Conservation (phyloP, 2,888 invertebrate species). For the Tetropium fuscum region DNA sequence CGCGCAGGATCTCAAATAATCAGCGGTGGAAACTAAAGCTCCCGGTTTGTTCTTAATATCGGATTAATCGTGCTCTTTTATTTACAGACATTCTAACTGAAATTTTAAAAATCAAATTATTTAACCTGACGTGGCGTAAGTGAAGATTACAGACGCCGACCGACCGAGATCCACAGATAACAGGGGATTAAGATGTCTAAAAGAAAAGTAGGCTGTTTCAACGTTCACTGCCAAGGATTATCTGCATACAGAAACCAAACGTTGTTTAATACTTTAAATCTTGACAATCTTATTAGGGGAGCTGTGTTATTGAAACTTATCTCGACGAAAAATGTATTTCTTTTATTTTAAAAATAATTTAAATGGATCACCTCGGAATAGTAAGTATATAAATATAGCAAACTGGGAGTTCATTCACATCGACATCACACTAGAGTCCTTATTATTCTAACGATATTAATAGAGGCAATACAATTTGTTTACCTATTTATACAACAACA, state of each 20-base stretch:
- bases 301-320: constrained; percentile 1
- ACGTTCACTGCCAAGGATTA: constrained; percentile 28
- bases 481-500: too few relatives aligned
- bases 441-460: too few relatives aligned
- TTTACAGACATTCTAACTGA: constrained; percentile 16
- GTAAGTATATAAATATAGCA: too few relatives aligned
- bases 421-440: too few relatives aligned
- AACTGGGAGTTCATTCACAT: too few relatives aligned
- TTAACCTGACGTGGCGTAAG: constrained; percentile 51
- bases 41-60: constrained; percentile 19
- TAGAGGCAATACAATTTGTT: too few relatives aligned
- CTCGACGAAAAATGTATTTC: background rate
- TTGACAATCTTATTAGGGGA: constrained; percentile 2
- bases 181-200: constrained; percentile 53
- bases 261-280: background rate
- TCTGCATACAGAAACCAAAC: constrained; percentile 21
- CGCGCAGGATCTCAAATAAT: background rate
- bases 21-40: constrained; percentile 11
- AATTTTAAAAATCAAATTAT: constrained; percentile 32
- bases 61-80: constrained; percentile 19
- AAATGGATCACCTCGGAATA: background rate
- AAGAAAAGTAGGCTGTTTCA: constrained; percentile 36
- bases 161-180: constrained; percentile 51
- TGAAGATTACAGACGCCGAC: constrained; percentile 52
- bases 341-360: background rate